These are phyloP conservation scores for Protobothrops mucrosquamatus DNA, from an alignment of 2,113 vertebrate genomes.

Conservation along the genomic window DNA sequence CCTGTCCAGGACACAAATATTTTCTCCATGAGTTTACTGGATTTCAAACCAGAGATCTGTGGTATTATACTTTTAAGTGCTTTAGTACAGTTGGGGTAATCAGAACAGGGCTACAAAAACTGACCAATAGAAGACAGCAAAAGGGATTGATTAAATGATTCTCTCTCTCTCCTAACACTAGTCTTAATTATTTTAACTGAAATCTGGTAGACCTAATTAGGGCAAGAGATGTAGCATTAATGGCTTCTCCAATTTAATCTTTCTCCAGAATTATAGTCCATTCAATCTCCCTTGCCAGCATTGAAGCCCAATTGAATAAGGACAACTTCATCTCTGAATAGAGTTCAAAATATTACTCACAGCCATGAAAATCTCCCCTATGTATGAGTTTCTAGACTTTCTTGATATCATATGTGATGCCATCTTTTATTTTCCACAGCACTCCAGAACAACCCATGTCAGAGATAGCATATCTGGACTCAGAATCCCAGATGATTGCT, in stretches of 20 bases:
- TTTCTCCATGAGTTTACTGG: not conserved
- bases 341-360: not conserved
- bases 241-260: not conserved
- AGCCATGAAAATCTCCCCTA: not conserved
- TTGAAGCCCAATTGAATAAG: not conserved
- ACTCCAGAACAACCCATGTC: not conserved
- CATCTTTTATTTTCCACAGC: not conserved
- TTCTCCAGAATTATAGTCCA: not conserved
- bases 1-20: not conserved
- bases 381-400: not conserved
- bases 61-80: not conserved
- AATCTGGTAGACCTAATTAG: not conserved
- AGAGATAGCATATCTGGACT: not conserved
- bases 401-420: not conserved
- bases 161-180: not conserved
- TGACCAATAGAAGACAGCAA: not conserved
- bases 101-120: not conserved
- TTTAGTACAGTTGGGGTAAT: not conserved
- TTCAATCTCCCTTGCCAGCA: not conserved
- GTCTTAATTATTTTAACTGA: not conserved
- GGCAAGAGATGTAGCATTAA: not conserved
- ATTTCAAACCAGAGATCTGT: not conserved
- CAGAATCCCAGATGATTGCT: not conserved
- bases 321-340: not conserved
- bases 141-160: not conserved